A percentile compares a stretch with the other conserved stretches of the same genome.
These are phyloP conservation scores for Acipenser oxyrinchus DNA, from an alignment of 2,797 vertebrate species.

Conservation along the genomic window DNA sequence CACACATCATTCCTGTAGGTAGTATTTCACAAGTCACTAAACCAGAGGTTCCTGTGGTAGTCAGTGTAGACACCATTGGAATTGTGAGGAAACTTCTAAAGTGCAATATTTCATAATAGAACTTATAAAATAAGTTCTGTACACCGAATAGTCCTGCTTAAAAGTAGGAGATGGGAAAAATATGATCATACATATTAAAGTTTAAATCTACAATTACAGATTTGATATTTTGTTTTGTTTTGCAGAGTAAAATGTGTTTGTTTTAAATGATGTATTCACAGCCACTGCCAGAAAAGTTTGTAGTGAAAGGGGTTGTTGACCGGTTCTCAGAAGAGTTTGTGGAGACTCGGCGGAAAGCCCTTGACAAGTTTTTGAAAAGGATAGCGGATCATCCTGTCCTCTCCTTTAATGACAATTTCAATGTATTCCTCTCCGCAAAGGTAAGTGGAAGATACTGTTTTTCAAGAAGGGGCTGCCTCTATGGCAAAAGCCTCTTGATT, in stretches of 20 bases:
- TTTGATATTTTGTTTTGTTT: too few species aligned
- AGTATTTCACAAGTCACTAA: constrained; percentile 4
- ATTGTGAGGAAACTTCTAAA: too few species aligned
- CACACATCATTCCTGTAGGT: constrained; percentile 96
- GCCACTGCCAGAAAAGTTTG: constrained; percentile 73
- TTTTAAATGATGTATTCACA: constrained; percentile 19
- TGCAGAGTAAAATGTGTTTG: neutral
- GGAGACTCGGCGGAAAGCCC: constrained; percentile 64
- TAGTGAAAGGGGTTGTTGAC: constrained; percentile 69
- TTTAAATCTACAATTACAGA: too few species aligned
- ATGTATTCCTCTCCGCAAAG: constrained; percentile 66
- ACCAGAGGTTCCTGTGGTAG: too few species aligned
- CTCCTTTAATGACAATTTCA: constrained; percentile 67
- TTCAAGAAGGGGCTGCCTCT: too few species aligned
- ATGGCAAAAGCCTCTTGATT: too few species aligned
- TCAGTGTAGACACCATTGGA: too few species aligned
- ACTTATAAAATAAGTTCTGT: too few species aligned
- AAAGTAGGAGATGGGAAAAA: too few species aligned
- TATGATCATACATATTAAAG: too few species aligned
- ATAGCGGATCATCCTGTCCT: constrained; percentile 68
- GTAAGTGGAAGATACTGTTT: constrained; percentile 34
- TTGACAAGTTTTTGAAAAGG: constrained; percentile 71
- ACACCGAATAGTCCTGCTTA: too few species aligned
- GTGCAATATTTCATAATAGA: too few species aligned
- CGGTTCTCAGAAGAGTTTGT: constrained; percentile 73